phyloP scores from a whole-genome alignment of 2,797 vertebrate species.

The Fratercula arctica region DNA sequence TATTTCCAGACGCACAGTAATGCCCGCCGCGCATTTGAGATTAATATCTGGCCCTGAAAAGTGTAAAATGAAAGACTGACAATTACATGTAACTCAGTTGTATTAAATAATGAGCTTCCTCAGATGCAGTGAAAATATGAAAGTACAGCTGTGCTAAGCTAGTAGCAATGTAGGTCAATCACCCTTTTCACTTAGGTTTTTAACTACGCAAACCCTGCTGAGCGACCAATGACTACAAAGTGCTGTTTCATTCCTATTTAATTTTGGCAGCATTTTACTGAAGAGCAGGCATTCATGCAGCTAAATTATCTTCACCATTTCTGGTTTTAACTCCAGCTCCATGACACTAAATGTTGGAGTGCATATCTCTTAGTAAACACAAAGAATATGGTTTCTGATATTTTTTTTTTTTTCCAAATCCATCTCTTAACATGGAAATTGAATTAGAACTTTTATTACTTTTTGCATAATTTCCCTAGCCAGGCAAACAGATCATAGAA shows the following conservation, averaged over 20 bases:
- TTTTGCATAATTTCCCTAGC: constrained; percentile 53
- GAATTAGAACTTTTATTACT: constrained; percentile 65
- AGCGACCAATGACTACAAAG: constrained; percentile 77
- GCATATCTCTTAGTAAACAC: constrained; percentile 68
- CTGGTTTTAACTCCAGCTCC: constrained; percentile 65
- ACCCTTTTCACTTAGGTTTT: constrained; percentile 77
- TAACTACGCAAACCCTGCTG: constrained; percentile 75
- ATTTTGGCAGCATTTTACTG: constrained; percentile 75
- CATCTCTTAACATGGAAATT: constrained; percentile 59
- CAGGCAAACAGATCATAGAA: not conserved
- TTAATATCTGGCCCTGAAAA: constrained; percentile 59
- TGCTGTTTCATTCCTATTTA: constrained; percentile 76
- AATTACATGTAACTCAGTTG: constrained; percentile 69
- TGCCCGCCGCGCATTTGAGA: not conserved
- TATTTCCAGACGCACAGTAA: constrained; percentile 3
- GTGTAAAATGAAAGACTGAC: constrained; percentile 58
- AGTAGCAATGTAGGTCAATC: constrained; percentile 76
- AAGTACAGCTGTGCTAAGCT: constrained; percentile 74
- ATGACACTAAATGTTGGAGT: constrained; percentile 61
- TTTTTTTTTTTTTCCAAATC: not conserved
- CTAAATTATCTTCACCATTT: constrained; percentile 72
- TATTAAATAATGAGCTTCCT: constrained; percentile 77
- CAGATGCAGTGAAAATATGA: constrained; percentile 64
- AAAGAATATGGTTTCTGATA: constrained; percentile 48
- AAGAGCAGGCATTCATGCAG: constrained; percentile 71